A percentile compares a stretch with the other conserved stretches of the same genome.
phyloP scores from a whole-genome alignment of 2,797 vertebrate genomes.

The Otus scops region DNA sequence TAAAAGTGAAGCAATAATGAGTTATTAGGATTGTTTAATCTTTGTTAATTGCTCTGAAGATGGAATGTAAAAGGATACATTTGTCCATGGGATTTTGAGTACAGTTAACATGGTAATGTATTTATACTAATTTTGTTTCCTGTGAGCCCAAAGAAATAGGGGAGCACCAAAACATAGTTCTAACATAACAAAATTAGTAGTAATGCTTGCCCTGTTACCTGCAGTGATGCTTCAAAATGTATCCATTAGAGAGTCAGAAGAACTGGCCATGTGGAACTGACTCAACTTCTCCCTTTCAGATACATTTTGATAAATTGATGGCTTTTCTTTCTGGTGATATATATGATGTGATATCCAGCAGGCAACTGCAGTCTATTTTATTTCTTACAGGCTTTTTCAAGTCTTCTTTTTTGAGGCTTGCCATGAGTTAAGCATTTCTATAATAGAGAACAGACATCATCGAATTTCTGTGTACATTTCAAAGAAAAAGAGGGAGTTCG shows the following conservation, averaged over 20 bases:
- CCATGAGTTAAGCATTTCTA: slow-evolving; percentile 89
- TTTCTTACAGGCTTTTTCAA: slow-evolving; percentile 70
- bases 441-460: slow-evolving; percentile 94
- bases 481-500: slow-evolving; percentile 52
- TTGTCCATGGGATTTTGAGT: slow-evolving; percentile 86
- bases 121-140: slow-evolving; percentile 90
- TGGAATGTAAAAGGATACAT: slow-evolving; percentile 70
- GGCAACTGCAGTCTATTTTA: slow-evolving; percentile 79
- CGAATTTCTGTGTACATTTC: slow-evolving; percentile 93
- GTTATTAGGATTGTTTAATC: slow-evolving; percentile 31
- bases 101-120: slow-evolving; percentile 83
- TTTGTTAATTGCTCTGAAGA: slow-evolving; percentile 20
- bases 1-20: not conserved
- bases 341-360: slow-evolving; percentile 84
- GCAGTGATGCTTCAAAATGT: slow-evolving; percentile 98
- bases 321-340: slow-evolving; percentile 73
- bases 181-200: slow-evolving; percentile 87
- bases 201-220: slow-evolving; percentile 84
- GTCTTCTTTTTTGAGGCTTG: slow-evolving; percentile 85
- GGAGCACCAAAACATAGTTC: slow-evolving; percentile 55
- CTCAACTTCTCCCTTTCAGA: slow-evolving; percentile 79
- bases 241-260: slow-evolving; percentile 74
- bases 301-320: slow-evolving; percentile 92
- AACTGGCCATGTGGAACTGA: slow-evolving; percentile 73
- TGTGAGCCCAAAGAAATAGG: slow-evolving; percentile 80